A percentile compares a stretch with the other conserved stretches of the same genome.
Evolutionary conservation across 2,888 invertebrate genomes (phyloP).

Genomic region (Nephrotoma guestfalica): DNA sequence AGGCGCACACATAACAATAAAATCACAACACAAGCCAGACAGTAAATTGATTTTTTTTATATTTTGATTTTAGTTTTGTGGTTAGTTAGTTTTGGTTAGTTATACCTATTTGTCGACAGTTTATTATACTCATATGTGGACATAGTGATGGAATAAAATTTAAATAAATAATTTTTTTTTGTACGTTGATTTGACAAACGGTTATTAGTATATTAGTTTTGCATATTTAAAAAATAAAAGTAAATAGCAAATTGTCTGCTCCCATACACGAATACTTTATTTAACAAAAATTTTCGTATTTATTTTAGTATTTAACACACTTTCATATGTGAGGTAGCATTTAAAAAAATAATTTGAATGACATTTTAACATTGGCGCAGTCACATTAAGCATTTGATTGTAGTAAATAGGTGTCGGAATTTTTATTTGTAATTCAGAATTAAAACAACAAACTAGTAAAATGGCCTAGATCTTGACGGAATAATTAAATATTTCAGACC

Average conservation of each 20-base stretch:
- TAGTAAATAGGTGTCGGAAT: too few species aligned
- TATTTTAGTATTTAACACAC: too few species aligned
- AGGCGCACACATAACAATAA: neutral
- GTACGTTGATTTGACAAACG: neutral
- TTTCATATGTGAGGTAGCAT: too few species aligned
- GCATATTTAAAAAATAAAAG: neutral
- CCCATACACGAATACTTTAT: too few species aligned
- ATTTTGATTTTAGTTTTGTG: neutral
- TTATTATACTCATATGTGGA: neutral
- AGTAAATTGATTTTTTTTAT: neutral
- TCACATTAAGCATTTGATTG: too few species aligned
- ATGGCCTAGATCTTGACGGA: too few species aligned
- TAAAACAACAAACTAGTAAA: too few species aligned
- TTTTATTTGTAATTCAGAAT: too few species aligned
- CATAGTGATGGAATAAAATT: neutral
- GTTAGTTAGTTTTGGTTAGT: neutral
- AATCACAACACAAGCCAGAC: neutral
- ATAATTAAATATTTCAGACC: too few species aligned
- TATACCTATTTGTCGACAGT: neutral
- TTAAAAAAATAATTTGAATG: too few species aligned
- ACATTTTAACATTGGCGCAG: too few species aligned
- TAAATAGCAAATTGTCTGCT: neutral
- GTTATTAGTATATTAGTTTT: neutral
- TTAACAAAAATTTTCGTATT: too few species aligned
- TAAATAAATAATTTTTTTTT: neutral